These are phyloP conservation scores for Montipora cactus DNA, from an alignment of 64 coral and sea anemone genomes.

Conservation along the genomic window DNA sequence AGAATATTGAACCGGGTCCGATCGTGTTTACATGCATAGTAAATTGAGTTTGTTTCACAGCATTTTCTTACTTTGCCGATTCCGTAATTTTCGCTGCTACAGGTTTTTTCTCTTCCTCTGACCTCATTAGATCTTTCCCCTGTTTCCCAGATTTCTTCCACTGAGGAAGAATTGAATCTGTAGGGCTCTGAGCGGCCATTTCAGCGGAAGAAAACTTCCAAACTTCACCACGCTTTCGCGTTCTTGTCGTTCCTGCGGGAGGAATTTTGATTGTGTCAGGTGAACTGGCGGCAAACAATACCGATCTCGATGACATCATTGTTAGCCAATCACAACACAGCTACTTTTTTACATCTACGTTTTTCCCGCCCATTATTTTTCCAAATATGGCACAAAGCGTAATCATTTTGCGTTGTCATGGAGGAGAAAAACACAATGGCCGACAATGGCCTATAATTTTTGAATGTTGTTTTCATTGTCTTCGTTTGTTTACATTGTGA, in stretches of 20 bases:
- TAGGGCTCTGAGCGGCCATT: constrained; percentile 87
- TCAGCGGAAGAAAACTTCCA: constrained; percentile 15
- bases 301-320: constrained; percentile 74
- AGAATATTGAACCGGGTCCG: neutral
- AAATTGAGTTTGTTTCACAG: neutral
- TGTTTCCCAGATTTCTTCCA: constrained; percentile 83
- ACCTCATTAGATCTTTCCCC: constrained; percentile 68
- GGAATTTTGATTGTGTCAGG: constrained; percentile 67
- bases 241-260: constrained; percentile 60
- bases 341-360: neutral
- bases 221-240: constrained; percentile 8
- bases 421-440: constrained; percentile 10
- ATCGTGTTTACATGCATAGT: too few relatives aligned
- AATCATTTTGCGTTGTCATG: constrained; percentile 69
- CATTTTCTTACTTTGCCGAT: constrained; percentile 74
- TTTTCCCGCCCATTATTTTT: constrained; percentile 42
- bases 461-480: too few relatives aligned
- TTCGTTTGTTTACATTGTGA: neutral
- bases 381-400: constrained; percentile 70
- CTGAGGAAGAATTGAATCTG: constrained; percentile 72
- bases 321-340: constrained; percentile 70
- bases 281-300: constrained; percentile 38
- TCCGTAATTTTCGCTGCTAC: constrained; percentile 88
- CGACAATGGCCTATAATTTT: too few relatives aligned
- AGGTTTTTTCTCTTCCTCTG: constrained; percentile 86